Evolutionary conservation across 92 coral and sea anemone species (phyloP).

Genomic region (Epizoanthus ramosus): DNA sequence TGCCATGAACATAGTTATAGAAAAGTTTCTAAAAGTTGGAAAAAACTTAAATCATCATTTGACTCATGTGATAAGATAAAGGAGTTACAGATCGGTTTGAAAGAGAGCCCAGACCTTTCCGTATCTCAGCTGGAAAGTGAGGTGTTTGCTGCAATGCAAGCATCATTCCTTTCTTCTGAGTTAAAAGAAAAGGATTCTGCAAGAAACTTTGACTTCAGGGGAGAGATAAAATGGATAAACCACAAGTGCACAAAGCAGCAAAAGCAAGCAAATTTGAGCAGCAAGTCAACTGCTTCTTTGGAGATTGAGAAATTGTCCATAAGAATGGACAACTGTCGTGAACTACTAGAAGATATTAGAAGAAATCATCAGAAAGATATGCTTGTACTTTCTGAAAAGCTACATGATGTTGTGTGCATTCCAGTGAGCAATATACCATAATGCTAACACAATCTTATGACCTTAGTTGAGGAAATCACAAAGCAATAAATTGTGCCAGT

Average conservation of each 20-base stretch:
- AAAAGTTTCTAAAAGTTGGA: constrained; percentile 66
- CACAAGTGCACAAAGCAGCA: constrained; percentile 11
- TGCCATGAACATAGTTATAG: constrained; percentile 60
- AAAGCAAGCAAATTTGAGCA: constrained; percentile 11
- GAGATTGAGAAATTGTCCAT: constrained; percentile 43
- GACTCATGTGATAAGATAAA: constrained; percentile 35
- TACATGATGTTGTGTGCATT: constrained; percentile 72
- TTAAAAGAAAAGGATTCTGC: not conserved
- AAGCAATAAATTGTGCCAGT: no score
- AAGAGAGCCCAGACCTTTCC: not conserved
- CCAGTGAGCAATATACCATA: constrained; percentile 15
- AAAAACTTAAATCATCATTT: constrained; percentile 54
- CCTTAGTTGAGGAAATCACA: no score
- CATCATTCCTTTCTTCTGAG: not conserved
- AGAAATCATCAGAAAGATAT: constrained; percentile 46
- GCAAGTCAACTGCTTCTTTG: constrained; percentile 25
- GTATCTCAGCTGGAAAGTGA: constrained; percentile 11
- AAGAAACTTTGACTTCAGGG: not conserved
- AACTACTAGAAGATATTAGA: constrained; percentile 41
- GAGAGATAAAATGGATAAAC: constrained; percentile 5
- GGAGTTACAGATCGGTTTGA: not conserved
- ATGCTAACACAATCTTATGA: not conserved
- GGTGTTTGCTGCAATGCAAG: constrained; percentile 19
- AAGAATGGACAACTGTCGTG: constrained; percentile 8
- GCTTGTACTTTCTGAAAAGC: constrained; percentile 48